Base-by-base conservation (phyloP, 64 coral and sea anemone species). In the Porites lutea region DNA sequence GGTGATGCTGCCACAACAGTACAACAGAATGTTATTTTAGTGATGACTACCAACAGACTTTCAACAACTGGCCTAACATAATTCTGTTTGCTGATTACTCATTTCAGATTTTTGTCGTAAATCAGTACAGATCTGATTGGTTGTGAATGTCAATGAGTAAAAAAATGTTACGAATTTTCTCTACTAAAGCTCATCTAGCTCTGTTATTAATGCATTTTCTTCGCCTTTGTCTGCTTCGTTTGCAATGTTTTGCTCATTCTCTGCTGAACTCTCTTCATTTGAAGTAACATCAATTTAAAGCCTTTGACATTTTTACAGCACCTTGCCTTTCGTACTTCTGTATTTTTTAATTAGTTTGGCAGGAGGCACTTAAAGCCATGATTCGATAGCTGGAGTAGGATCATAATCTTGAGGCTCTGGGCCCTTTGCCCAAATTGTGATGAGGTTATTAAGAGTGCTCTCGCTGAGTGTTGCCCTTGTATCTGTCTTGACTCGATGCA, bases 401-500 rank as follows among this genome's bases (percentile, higher is more conserved):
- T 95, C 80, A 55, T 67, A 90, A 60, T 90, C 72, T 14, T 95
- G 74, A 50, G 15, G 58, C 27, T 77, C 20, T 79, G 87, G 88
- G 48, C 87, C 93, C 51, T 95, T 87, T 59, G 58, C 58, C 52
- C 71, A 48, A 11, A 95, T 87, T 86, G 69, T 76, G 52, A 79
- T 52, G 4, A 95, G 87, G 68, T 79, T 74, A 22, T 89, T 95
- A 52, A 95, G 69, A 48, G 87, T 95, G 69, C 62, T 86, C 50
- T 95, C 60, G 11, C 87, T 60, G 76, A 95, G 93, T 65, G 88
- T 50, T 86, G 93, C 87, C 53, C 72, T 59, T 6, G 57, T 52
- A 76, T 94, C 86, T 48, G 84, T 88, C 75, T 94, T 94, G 8
- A 94, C 54, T 55, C 92, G 63, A 27, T 94, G 89, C 92, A 94